Conservation (phyloP, 2,113 vertebrate genomes). For the rat (Rattus norvegicus) region DNA sequence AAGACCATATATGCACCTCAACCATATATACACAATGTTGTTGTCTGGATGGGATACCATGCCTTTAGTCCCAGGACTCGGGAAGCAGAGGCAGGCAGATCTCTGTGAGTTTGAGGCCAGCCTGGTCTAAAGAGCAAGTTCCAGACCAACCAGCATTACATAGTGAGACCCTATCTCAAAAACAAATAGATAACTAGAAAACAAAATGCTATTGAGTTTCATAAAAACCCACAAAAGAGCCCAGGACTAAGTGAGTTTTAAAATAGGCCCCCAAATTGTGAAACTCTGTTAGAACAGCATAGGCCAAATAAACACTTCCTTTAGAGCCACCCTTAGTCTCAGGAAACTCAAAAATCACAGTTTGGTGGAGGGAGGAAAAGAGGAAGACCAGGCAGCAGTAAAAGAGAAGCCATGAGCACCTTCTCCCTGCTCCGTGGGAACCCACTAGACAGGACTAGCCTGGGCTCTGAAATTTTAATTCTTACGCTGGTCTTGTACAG, state of each 20-base stretch:
- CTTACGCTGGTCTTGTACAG: neutral
- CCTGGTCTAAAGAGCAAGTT: neutral
- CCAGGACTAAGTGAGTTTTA: neutral
- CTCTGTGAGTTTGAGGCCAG: neutral
- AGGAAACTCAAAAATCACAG: neutral
- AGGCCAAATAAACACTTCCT: neutral
- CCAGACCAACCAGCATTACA: neutral
- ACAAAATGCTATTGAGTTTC: neutral
- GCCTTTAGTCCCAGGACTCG: neutral
- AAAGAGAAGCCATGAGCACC: neutral
- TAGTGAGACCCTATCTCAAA: neutral
- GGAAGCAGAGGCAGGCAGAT: neutral
- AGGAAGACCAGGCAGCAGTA: neutral
- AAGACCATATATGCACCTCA: neutral
- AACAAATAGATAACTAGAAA: neutral
- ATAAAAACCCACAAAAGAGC: neutral
- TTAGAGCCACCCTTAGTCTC: neutral
- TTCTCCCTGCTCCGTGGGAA: neutral
- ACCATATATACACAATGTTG: neutral
- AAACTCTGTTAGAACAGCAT: neutral
- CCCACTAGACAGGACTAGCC: neutral
- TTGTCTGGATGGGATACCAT: neutral
- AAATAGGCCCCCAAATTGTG: neutral
- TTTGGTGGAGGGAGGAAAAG: neutral
- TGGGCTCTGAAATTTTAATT: neutral